Evolutionary conservation across 1,140 invertebrate species (phyloP), one percentile per base, ranked within the genome.

Genomic region (Trichogramma pretiosum): DNA sequence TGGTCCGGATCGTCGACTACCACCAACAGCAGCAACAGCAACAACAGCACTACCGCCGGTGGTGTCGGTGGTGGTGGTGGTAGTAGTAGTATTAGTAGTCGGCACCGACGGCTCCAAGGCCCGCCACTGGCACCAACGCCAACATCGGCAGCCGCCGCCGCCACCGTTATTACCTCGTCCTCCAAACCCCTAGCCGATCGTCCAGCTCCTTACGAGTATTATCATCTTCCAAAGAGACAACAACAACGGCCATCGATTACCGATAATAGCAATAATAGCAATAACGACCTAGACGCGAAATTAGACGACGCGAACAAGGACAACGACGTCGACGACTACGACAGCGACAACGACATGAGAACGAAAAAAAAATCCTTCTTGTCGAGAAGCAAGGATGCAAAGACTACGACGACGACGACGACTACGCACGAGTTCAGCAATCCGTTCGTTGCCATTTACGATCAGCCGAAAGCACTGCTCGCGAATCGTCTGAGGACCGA

Each of bases 91-190:
- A n/a, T n/a, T n/a, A n/a, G n/a, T n/a, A n/a, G n/a, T n/a, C n/a
- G 11, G 24, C 24, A 28, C 5, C 61, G 63, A 60, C 56, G 63
- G 59, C 52, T 60, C 58, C 65, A 61, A 56, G 64, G 54, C 35
- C 49, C 30, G 55, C 54, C 44, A 48, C 43, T 30, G 51, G 50
- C 16, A 56, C 58, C 41, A 39, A 56, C 16, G 48, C 58, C 57
- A 17, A 52, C 54, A 24, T 51, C 49, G 14, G 48, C 52, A 23
- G 58, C 48, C 39, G 54, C 60, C 36, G 59, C 60, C 46, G 46
- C 58, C 19, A 41, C 48, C 28, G 56, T 56, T 36, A 42, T 47
- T 41, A 49, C 49, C 35, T 49, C 43, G 40, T 39, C n/a, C n/a
- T n/a, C n/a, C n/a, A n/a, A n/a, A n/a, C n/a, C n/a, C n/a, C n/a